Evolutionary conservation across 2,797 vertebrate species (phyloP).

Genomic region (Pangasius krempfi): DNA sequence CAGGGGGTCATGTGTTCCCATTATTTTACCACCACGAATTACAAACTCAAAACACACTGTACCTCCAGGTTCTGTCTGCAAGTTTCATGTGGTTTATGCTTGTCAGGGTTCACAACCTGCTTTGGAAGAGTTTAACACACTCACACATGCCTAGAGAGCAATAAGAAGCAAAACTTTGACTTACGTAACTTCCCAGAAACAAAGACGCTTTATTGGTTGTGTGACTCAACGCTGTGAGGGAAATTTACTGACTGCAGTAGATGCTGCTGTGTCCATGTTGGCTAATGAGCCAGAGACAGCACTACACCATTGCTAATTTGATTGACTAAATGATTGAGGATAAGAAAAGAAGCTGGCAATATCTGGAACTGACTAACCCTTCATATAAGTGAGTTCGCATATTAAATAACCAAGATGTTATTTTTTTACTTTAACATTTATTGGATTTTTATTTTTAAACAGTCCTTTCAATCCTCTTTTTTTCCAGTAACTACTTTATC

Average conservation of each 20-base stretch:
- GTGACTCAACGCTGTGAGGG: conserved; percentile 6
- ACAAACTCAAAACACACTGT: neutral
- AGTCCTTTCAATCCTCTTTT: neutral
- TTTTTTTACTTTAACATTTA: neutral
- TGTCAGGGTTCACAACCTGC: conserved; percentile 8
- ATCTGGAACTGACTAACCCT: neutral
- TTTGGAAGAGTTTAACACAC: conserved; percentile 5
- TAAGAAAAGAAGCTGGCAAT: no score
- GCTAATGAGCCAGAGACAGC: conserved; percentile 2
- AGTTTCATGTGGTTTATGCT: conserved; percentile 47
- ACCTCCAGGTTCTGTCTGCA: neutral
- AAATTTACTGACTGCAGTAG: conserved; percentile 23
- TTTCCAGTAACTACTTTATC: neutral
- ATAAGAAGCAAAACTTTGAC: conserved; percentile 16
- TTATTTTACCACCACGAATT: neutral
- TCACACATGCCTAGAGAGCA: conserved; percentile 13
- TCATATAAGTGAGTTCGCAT: neutral
- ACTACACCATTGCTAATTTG: neutral
- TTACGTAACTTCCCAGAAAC: conserved; percentile 32
- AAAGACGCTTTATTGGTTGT: conserved; percentile 6
- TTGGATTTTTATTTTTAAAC: neutral
- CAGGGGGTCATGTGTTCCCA: neutral
- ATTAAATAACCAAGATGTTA: neutral
- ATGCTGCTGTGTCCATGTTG: neutral
- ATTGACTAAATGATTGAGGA: no score